phyloP scores from a whole-genome alignment of 2,888 invertebrate genomes.

The Hedychridium roseum region DNA sequence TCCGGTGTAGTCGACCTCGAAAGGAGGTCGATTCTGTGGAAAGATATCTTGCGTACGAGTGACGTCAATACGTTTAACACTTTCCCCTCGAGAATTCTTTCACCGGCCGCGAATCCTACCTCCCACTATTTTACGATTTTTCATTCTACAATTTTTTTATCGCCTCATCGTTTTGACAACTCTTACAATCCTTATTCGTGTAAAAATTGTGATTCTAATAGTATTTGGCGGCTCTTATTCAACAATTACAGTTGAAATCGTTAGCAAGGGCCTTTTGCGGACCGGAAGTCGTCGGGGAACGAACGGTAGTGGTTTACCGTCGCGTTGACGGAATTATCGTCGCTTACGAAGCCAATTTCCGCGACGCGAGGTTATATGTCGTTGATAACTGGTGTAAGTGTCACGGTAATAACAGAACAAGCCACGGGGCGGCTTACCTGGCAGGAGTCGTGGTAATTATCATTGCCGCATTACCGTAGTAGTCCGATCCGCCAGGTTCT shows the following conservation, averaged over 20 bases:
- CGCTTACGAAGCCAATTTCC: slow-evolving; percentile 11
- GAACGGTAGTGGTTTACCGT: slow-evolving; percentile 1
- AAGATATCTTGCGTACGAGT: slow-evolving; percentile 38
- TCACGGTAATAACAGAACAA: slow-evolving; percentile 12
- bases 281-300: slow-evolving; percentile 1
- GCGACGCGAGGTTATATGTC: slow-evolving; percentile 10
- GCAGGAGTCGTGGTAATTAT: slow-evolving; percentile 16
- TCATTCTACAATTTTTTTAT: too few relatives aligned
- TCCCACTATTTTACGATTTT: too few relatives aligned
- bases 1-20: slow-evolving; percentile 41
- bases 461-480: slow-evolving; percentile 2
- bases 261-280: too few relatives aligned
- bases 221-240: too few relatives aligned
- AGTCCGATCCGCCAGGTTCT: slow-evolving; percentile 3
- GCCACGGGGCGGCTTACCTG: slow-evolving; percentile 3
- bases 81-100: slow-evolving; percentile 43
- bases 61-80: slow-evolving; percentile 48
- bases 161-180: too few relatives aligned
- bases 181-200: too few relatives aligned
- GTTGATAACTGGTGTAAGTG: slow-evolving; percentile 14
- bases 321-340: slow-evolving; percentile 9
- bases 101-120: not conserved
- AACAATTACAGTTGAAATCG: too few relatives aligned
- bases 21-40: slow-evolving; percentile 48
- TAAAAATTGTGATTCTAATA: too few relatives aligned